Evolutionary conservation across 2,888 invertebrate genomes (phyloP).

Genomic region (Tetheella fluctuosa): DNA sequence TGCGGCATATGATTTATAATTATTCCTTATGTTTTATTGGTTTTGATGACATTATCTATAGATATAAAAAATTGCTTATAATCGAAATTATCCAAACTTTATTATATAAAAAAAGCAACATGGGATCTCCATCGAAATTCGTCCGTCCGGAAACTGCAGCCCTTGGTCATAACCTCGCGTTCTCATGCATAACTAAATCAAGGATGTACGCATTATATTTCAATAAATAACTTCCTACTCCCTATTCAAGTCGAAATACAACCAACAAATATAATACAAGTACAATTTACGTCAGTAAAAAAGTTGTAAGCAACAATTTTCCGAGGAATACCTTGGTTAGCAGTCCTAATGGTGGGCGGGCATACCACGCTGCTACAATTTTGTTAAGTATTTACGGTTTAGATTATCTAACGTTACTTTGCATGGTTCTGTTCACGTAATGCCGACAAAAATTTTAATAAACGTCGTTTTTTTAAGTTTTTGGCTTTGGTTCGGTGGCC

Average conservation of each 20-base stretch:
- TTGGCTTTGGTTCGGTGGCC: not conserved
- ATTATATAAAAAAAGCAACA: no score
- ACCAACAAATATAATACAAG: not conserved
- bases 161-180: not conserved
- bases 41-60: no score
- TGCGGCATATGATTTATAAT: no score
- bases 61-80: no score
- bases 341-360: not conserved
- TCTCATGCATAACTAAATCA: not conserved
- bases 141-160: not conserved
- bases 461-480: not conserved
- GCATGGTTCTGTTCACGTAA: constrained; percentile 5
- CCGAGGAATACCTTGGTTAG: not conserved
- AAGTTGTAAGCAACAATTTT: not conserved
- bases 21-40: no score
- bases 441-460: not conserved
- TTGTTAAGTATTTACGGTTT: constrained; percentile 11
- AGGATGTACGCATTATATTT: not conserved
- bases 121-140: no score
- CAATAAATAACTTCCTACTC: not conserved
- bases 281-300: not conserved
- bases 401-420: not conserved
- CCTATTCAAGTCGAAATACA: not conserved
- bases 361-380: constrained; percentile 5
- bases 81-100: no score